Base-by-base conservation (phyloP, 2,113 vertebrate genomes). In the Paedocypris sp. region DNA sequence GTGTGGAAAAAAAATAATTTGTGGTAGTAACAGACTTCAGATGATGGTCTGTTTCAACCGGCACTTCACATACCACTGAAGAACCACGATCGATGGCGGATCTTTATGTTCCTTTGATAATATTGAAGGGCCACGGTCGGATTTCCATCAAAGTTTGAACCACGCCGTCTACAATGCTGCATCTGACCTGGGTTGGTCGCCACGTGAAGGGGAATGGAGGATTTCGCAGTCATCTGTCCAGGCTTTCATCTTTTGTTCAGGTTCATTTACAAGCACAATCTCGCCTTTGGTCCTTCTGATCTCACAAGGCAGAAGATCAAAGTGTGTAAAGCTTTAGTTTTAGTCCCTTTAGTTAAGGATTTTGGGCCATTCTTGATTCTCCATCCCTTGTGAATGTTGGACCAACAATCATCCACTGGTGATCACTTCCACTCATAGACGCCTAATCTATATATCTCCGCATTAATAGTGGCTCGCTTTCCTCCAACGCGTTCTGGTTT, bases 91-190 rank as follows among this genome's bases (percentile, higher is more conserved):
- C 69, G 42, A 72, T 72, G 18, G 25, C 49, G 62, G 60, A 69
- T 65, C 66, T 68, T 72, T 56, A 43, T 33, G 61, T 66, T 69
- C 42, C 29, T 20, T 54, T 39, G 23, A 59, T 59, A 41, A 71
- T 58, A 71, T 54, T 71, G 62, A 68, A 43, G 56, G 4, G 12
- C 16, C 48, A 54, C 46, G 60, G 60, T 72, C 56, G 58, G 61
- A 67, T 66, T 66, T 74, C 64, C 41, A 64, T 62, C 47, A 62
- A 73, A 67, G 57, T 47, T 39, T 69, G 54, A 62, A 65, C 29
- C 59, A 13, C 19, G 38, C 25, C 4, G 43, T 4, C 26, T 13
- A n/a, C 32, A 45, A 49, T 46, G 20, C 32, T 52, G 43, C 50
- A 13, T 18, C n/a, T 12, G n/a, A 10, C 12, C 5, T 18, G 20